These are phyloP conservation scores for Andrena dorsata DNA, from an alignment of 2,888 invertebrate genomes.

Conservation along the genomic window DNA sequence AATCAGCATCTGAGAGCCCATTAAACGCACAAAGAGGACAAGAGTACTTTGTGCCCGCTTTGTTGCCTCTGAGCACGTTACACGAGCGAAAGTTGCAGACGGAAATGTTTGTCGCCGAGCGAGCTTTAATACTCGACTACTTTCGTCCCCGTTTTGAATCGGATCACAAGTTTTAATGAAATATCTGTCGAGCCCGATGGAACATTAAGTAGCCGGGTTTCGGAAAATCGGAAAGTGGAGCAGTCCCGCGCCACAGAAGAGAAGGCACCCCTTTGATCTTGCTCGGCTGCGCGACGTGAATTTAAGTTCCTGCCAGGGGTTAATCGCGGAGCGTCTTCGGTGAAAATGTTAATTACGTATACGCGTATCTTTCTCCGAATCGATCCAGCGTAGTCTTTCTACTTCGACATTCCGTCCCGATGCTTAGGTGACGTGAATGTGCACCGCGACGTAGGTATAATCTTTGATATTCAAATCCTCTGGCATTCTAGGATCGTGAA, in stretches of 20 bases:
- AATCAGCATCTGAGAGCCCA: neutral
- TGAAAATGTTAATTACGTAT: slow-evolving; percentile 32
- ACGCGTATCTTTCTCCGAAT: neutral
- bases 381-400: slow-evolving; percentile 22
- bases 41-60: neutral
- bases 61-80: neutral
- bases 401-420: neutral
- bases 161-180: slow-evolving; percentile 59
- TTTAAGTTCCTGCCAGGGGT: slow-evolving; percentile 12
- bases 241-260: too few species aligned
- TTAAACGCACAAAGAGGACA: neutral
- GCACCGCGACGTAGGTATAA: slow-evolving; percentile 21
- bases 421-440: slow-evolving; percentile 12
- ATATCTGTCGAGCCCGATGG: slow-evolving; percentile 37
- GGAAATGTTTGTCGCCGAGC: slow-evolving; percentile 33
- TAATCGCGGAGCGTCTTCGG: slow-evolving; percentile 17
- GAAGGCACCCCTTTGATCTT: slow-evolving; percentile 18
- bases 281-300: neutral
- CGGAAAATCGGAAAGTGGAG: slow-evolving; percentile 23
- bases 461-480: slow-evolving; percentile 57
- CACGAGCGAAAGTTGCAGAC: neutral
- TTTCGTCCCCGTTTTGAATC: slow-evolving; percentile 46
- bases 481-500: neutral
- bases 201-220: slow-evolving; percentile 38
- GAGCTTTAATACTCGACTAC: slow-evolving; percentile 21